phyloP scores from a whole-genome alignment of 2,888 invertebrate genomes.

The Priapulus caudatus region DNA sequence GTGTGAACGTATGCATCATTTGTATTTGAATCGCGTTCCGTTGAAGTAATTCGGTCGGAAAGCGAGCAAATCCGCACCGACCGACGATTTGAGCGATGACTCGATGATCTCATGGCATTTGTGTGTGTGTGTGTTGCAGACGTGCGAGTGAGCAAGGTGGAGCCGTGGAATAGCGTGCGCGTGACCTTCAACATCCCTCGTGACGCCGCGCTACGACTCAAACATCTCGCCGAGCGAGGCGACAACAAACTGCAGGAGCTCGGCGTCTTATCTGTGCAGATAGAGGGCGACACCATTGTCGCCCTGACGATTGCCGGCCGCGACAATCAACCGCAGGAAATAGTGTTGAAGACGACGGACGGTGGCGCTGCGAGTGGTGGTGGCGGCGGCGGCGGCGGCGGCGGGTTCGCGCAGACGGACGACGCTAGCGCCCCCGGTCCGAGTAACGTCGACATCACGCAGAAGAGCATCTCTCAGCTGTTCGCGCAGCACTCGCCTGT shows the following conservation, averaged over 20 bases:
- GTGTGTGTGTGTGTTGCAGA: too few species aligned
- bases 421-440: conserved; percentile 27
- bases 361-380: conserved; percentile 13
- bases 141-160: conserved; percentile 63
- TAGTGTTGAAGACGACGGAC: conserved; percentile 30
- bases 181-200: conserved; percentile 94
- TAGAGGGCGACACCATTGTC: conserved; percentile 48
- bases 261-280: conserved; percentile 87
- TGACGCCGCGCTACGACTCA: conserved; percentile 80
- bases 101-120: too few species aligned
- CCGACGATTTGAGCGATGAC: too few species aligned
- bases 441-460: conserved; percentile 33
- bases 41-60: too few species aligned
- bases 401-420: conserved; percentile 10
- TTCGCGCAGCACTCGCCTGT: conserved; percentile 31
- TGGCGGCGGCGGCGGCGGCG: conserved; percentile 14
- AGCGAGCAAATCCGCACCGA: too few species aligned
- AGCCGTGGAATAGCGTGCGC: conserved; percentile 96
- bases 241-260: conserved; percentile 75
- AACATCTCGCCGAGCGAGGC: conserved; percentile 81
- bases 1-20: too few species aligned
- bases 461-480: conserved; percentile 37
- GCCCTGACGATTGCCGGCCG: conserved; percentile 51
- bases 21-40: too few species aligned
- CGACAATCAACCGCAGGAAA: conserved; percentile 56